A percentile compares a stretch with the other conserved stretches of the same genome.
These are phyloP conservation scores for Chascanopsetta lugubris DNA, from an alignment of 2,113 vertebrate species.

Conservation along the genomic window DNA sequence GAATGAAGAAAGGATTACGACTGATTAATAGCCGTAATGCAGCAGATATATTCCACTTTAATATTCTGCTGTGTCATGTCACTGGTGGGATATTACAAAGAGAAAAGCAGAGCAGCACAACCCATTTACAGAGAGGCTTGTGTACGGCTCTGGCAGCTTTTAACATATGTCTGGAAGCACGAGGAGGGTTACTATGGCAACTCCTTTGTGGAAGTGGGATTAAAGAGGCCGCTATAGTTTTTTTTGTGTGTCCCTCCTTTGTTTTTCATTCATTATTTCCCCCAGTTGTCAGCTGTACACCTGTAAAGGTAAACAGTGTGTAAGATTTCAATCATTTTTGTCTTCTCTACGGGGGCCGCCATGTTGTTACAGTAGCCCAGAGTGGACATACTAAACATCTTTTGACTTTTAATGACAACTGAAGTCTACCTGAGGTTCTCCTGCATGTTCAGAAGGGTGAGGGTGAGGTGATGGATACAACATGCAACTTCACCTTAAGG, in stretches of 20 bases:
- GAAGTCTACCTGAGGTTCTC: too few relatives aligned
- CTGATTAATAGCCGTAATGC: background rate
- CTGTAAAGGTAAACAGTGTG: too few relatives aligned
- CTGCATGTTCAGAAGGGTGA: too few relatives aligned
- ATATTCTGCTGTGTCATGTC: background rate
- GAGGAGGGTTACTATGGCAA: conserved; percentile 74
- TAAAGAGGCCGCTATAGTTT: conserved; percentile 54
- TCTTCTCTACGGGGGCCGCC: too few relatives aligned
- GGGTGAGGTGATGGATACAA: too few relatives aligned
- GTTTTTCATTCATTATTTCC: too few relatives aligned
- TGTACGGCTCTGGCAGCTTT: conserved; percentile 34
- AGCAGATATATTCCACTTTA: conserved; percentile 1
- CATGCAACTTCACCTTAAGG: too few relatives aligned
- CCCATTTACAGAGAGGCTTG: background rate
- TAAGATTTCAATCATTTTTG: too few relatives aligned
- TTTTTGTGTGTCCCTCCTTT: conserved; percentile 14
- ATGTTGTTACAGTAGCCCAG: too few relatives aligned
- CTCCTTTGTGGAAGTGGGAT: conserved; percentile 57
- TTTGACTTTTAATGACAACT: too few relatives aligned
- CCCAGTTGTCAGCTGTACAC: too few relatives aligned
- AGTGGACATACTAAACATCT: too few relatives aligned
- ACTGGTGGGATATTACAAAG: conserved; percentile 12
- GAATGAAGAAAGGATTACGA: background rate
- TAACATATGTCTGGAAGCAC: conserved; percentile 52
- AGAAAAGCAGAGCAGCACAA: background rate